Percentiles rank a stretch among this genome's conserved stretches.
Conservation (phyloP, 2,888 invertebrate species). For the Nomada hirtipes region DNA sequence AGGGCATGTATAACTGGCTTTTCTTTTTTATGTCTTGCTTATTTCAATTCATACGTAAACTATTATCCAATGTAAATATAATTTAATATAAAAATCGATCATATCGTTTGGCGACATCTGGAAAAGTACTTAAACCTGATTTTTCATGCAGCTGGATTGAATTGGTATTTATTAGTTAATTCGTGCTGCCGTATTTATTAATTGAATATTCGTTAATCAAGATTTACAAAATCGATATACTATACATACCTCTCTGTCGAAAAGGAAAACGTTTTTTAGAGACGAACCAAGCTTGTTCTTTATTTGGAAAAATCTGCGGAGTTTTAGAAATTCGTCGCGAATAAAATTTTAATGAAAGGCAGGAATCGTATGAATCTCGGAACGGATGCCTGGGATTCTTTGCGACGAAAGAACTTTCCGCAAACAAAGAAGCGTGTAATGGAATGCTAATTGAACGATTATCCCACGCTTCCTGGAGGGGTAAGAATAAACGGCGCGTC, state of each 20-base stretch:
- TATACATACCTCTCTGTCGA: no score
- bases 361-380: slow-evolving; percentile 12
- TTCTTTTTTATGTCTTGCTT: not conserved
- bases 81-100: no score
- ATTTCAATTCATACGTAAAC: no score
- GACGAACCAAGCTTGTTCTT: not conserved
- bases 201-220: no score
- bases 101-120: no score
- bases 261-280: no score
- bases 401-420: not conserved
- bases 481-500: not conserved
- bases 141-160: no score
- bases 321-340: not conserved
- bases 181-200: no score
- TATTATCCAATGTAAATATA: no score
- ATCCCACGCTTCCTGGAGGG: not conserved
- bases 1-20: not conserved
- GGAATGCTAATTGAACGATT: slow-evolving; percentile 17
- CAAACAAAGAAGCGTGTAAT: slow-evolving; percentile 10
- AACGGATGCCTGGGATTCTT: not conserved
- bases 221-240: no score
- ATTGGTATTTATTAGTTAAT: no score
- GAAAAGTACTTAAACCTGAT: no score
- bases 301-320: not conserved
- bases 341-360: slow-evolving; percentile 27